phyloP scores from a whole-genome alignment of 2,888 invertebrate species.

The Allophyes oxyacanthae region DNA sequence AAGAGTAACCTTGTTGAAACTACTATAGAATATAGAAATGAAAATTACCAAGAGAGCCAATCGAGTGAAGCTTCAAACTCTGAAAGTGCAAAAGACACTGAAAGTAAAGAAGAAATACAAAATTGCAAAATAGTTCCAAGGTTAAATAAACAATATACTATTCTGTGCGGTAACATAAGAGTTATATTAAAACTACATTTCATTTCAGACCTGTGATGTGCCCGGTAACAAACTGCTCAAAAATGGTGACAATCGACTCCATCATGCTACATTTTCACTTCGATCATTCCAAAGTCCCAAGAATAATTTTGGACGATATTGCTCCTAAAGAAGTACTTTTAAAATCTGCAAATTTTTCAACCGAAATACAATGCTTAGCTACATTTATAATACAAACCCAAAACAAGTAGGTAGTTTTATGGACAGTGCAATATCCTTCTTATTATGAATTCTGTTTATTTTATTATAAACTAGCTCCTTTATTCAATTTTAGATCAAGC shows the following conservation, averaged over 20 bases:
- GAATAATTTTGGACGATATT: slow-evolving; percentile 39
- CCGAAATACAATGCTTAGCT: slow-evolving; percentile 55
- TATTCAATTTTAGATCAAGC: slow-evolving; percentile 31
- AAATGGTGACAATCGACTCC: slow-evolving; percentile 86
- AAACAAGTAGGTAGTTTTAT: slow-evolving; percentile 37
- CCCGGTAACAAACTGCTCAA: slow-evolving; percentile 84
- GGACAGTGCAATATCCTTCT: too few relatives aligned
- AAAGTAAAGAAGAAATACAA: slow-evolving; percentile 3
- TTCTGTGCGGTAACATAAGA: too few relatives aligned
- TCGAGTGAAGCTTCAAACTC: slow-evolving; percentile 33
- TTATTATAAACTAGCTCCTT: background rate
- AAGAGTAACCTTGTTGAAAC: slow-evolving; percentile 15
- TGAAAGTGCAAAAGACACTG: slow-evolving; percentile 2
- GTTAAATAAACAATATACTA: slow-evolving; percentile 10
- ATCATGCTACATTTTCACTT: slow-evolving; percentile 88
- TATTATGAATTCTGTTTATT: background rate
- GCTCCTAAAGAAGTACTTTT: slow-evolving; percentile 43
- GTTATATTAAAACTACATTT: slow-evolving; percentile 61
- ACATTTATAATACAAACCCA: slow-evolving; percentile 30
- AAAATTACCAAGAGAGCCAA: slow-evolving; percentile 46
- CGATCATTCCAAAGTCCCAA: slow-evolving; percentile 87
- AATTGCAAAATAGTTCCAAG: slow-evolving; percentile 26
- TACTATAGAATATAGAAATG: slow-evolving; percentile 57
- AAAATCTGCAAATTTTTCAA: slow-evolving; percentile 42
- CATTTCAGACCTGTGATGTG: slow-evolving; percentile 71